Evolutionary conservation across 2,888 invertebrate species (phyloP).

Genomic region (Meteorus cinctellus): DNA sequence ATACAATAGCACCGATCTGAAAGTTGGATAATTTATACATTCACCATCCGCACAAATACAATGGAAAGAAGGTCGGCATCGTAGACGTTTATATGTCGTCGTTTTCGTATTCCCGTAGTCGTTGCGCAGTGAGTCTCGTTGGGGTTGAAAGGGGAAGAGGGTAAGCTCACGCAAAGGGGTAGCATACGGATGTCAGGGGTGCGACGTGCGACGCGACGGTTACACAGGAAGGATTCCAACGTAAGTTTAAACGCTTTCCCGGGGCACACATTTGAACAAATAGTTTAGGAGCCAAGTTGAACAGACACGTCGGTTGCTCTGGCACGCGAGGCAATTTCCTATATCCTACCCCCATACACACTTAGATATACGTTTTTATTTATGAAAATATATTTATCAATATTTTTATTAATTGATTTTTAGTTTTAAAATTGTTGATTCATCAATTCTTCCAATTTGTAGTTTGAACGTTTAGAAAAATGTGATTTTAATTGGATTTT

Average conservation of each 20-base stretch:
- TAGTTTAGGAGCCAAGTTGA: slow-evolving; percentile 60
- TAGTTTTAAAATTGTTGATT: no score
- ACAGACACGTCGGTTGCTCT: slow-evolving; percentile 26
- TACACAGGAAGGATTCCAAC: slow-evolving; percentile 60
- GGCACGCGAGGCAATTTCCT: not conserved
- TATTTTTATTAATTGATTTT: no score
- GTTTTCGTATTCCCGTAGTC: not conserved
- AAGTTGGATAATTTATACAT: slow-evolving; percentile 65
- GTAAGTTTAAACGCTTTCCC: slow-evolving; percentile 63
- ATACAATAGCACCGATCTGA: slow-evolving; percentile 42
- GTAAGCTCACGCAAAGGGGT: not conserved
- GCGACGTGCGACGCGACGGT: slow-evolving; percentile 48
- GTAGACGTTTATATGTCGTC: not conserved
- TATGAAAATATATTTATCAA: not conserved
- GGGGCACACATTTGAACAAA: slow-evolving; percentile 54
- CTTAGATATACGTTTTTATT: not conserved
- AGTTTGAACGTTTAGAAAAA: no score
- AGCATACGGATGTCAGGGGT: not conserved
- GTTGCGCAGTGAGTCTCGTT: not conserved
- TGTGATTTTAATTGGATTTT: no score
- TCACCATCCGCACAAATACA: slow-evolving; percentile 40
- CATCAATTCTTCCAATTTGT: no score
- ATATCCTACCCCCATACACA: not conserved
- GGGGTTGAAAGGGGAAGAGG: not conserved
- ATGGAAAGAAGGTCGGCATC: slow-evolving; percentile 35